Base-by-base conservation (phyloP, 37 sponge, comb jelly and placozoan species). In the Chondrosia reniformis region DNA sequence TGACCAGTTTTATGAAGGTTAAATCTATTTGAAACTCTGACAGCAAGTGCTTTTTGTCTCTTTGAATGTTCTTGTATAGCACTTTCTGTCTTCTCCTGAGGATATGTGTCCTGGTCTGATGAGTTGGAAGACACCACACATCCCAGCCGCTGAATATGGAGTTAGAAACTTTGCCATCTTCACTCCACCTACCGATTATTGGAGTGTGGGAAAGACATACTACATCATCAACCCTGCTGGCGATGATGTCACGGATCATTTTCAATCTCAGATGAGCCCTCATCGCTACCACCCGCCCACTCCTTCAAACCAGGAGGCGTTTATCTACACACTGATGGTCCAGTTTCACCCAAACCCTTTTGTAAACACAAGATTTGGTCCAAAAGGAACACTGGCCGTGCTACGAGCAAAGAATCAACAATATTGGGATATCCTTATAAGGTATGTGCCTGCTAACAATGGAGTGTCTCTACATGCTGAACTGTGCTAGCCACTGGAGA, bases 321-420 rank as follows among this genome's bases (percentile, higher is more conserved):
- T 93, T 13, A 55, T 95, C 31, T 64, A 84, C 45, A 44, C 80
- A 12, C 79, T 95, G 12, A 81, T 95, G 76, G 46, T 83, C 15
- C 88, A 88, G 85, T 81, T 95, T 41, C 96, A 95, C 54, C 69
- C 80, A 4, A 80, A 89, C 31, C 63, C 78, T 0, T 95, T 95
- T 71, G 52, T 95, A 22, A 63, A 86, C 25, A 77, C 58, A 5
- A 66, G 96, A 8, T 95, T 95, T 84, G 91, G 88, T 6, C 96
- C 96, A 33, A 67, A 79, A 3, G 96, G 96, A 8, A 87, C 80
- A 27, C 46, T 88, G 13, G 96, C 83, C 17, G 71, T 91, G 9
- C 45, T 95, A 31, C 79, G 92, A 45, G 96, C 96, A n/a, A 52
- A 80, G 30, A 89, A 86, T 66, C 81, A 86, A 41, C 32, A 74